Evolutionary conservation across 1,140 invertebrate species (phyloP), one percentile per base, ranked within the genome.

Genomic region (Heliconius eleuchia): DNA sequence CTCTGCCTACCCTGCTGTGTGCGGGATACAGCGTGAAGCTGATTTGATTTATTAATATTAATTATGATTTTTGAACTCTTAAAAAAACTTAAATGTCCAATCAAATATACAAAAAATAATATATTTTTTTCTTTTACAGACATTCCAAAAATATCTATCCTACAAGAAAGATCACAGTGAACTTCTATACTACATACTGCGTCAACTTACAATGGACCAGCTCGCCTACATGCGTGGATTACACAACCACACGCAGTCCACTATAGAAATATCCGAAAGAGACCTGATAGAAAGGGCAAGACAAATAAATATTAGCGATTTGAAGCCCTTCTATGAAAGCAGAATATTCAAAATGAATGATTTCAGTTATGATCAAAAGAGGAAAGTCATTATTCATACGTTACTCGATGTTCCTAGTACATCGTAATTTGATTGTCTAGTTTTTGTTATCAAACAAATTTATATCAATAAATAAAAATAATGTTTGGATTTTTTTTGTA

Each of bases 81-180:
- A 8, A 42, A 42, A 42, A 2, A 42, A 13, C 13, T 13, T 16
- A 46, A 46, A 16, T 46, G 5, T 16, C 16, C 16, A 16, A 46
- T 46, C 1, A 46, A 16, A 46, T 16, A 37, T 6, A 5, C 34
- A 30, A 30, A 30, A 30, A 30, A 1, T 30, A 3, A 46, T 13
- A 16, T 46, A 13, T 46, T 46, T 46, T 46, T 76, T 46, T 11
- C 73, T 46, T 80, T 79, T 79, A 71, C 94, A 99, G 97, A 97
- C 97, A 85, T 99, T 99, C 96, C 97, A 97, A 83, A 97, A 98
- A 84, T 99, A 99, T 93, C 95, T 99, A 19, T 96, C 98, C 4
- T 99, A 98, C 95, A 98, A 99, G 86, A 97, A 98, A 88, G 99
- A 99, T 93, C 98, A 99, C 95, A 98, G 98, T 86, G 99, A 99